A percentile compares a stretch with the other conserved stretches of the same genome.
Evolutionary conservation across 2,113 vertebrate genomes (phyloP).

Genomic region (Alaudala cheleensis): DNA sequence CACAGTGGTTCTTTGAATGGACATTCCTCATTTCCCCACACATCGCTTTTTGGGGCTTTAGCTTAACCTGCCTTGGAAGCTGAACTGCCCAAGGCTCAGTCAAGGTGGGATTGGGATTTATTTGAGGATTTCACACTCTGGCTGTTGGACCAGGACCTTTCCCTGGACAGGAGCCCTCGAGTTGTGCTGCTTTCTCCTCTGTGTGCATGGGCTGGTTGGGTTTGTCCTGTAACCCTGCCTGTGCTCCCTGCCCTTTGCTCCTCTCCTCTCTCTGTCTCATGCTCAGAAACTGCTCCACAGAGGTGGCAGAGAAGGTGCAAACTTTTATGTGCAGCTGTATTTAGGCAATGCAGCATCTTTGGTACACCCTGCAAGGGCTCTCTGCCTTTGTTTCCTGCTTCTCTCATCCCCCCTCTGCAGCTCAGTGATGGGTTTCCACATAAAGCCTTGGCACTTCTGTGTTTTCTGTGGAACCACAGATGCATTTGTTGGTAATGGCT

Average conservation of each 20-base stretch:
- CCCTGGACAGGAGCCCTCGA: not conserved
- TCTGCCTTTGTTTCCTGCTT: not conserved
- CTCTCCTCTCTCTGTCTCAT: not conserved
- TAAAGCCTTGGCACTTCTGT: not conserved
- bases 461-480: not conserved
- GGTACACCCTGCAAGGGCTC: not conserved
- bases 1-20: not conserved
- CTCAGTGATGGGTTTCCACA: rapidly evolving
- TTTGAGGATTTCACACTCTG: not conserved
- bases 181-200: not conserved
- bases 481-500: not conserved
- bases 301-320: not conserved
- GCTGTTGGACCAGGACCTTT: not conserved
- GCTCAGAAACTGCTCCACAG: not conserved
- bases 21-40: not conserved
- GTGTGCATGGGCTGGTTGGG: rapidly evolving
- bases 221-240: not conserved
- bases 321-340: not conserved
- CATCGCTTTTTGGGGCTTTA: not conserved
- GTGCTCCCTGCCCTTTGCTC: not conserved
- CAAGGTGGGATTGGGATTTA: not conserved
- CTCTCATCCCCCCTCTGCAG: not conserved
- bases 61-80: not conserved
- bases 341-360: not conserved
- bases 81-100: not conserved